Base-by-base conservation (phyloP, 2,888 invertebrate genomes). In the Apamea epomidion region DNA sequence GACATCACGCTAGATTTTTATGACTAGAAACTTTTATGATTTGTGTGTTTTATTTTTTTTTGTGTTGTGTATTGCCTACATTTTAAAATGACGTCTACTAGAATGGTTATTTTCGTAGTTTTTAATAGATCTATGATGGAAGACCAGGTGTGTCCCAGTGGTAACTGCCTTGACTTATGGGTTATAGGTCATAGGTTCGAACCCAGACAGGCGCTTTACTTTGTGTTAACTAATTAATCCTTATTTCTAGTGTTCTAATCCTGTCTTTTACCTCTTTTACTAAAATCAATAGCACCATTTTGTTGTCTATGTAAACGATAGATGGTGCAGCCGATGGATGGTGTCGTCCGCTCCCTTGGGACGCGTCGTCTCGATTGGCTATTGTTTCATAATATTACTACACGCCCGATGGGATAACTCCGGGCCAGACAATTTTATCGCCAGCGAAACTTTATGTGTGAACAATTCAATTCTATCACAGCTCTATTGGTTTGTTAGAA, bases 381-480 rank as follows among this genome's bases (percentile, higher is more conserved):
- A 87, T 87, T 88, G 86, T 86, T 85, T 86, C 86, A 77, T 88
- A 88, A 82, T 87, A 88, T 86, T 76, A 76, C 80, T 68, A 81
- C 69, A 58, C 76, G 70, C 42, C 71, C 75, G 51, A 76, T 82
- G 73, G 71, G 78, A 81, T 79, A 76, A 86, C 76, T 79, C 77
- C 67, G 72, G 45, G 70, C 69, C 74, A 89, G 69, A 78, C 69
- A 67, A 80, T 87, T 82, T 85, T 78, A 82, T 89, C 74, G 85
- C 25, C 4, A 21, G 68, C 68, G 45, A 60, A 83, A 87, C 78
- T 87, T 83, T 84, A 81, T 76, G 64, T 74, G 73, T 67, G 73
- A 76, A 81, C 69, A 85, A 81, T 74, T 83, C 60, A 65, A 74
- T 83, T 81, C 60, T 79, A 71, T 64, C 69, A 69, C 42, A 70